Conservation (phyloP, 2,888 invertebrate genomes). For the Chymomyza procnemis region DNA sequence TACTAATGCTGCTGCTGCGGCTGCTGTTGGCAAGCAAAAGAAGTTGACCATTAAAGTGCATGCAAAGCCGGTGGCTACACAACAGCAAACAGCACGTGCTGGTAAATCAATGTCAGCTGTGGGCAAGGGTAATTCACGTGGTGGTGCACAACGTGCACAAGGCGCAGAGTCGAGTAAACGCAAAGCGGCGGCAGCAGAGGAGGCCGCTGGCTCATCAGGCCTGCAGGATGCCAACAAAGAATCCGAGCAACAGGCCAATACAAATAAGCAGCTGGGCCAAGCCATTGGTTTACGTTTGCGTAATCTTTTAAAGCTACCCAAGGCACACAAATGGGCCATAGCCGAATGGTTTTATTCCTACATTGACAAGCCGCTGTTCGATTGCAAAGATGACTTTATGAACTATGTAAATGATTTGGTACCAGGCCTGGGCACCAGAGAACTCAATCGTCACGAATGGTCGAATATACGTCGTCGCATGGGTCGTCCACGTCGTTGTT, state of each 20-base stretch:
- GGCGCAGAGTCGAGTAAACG: slow-evolving; percentile 6
- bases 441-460: slow-evolving; percentile 95
- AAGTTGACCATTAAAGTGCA: slow-evolving; percentile 29
- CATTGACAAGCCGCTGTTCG: slow-evolving; percentile 95
- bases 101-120: background rate
- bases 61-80: background rate
- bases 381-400: slow-evolving; percentile 87
- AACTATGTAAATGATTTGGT: slow-evolving; percentile 93
- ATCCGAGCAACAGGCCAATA: slow-evolving; percentile 81
- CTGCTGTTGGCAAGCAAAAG: slow-evolving; percentile 12
- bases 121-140: background rate
- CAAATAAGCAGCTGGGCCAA: slow-evolving; percentile 92
- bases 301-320: slow-evolving; percentile 96
- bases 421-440: slow-evolving; percentile 91
- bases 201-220: slow-evolving; percentile 32
- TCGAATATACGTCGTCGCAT: slow-evolving; percentile 95
- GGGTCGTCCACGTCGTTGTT: slow-evolving; percentile 97
- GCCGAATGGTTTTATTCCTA: slow-evolving; percentile 99
- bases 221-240: slow-evolving; percentile 41
- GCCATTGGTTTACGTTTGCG: slow-evolving; percentile 91
- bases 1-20: slow-evolving; percentile 13
- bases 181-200: slow-evolving; percentile 22
- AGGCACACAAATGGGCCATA: slow-evolving; percentile 99
- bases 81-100: background rate
- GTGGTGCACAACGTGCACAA: background rate